Evolutionary conservation across 64 coral and sea anemone genomes (phyloP), one percentile per base, ranked within the genome.

Genomic region (Porites lutea): DNA sequence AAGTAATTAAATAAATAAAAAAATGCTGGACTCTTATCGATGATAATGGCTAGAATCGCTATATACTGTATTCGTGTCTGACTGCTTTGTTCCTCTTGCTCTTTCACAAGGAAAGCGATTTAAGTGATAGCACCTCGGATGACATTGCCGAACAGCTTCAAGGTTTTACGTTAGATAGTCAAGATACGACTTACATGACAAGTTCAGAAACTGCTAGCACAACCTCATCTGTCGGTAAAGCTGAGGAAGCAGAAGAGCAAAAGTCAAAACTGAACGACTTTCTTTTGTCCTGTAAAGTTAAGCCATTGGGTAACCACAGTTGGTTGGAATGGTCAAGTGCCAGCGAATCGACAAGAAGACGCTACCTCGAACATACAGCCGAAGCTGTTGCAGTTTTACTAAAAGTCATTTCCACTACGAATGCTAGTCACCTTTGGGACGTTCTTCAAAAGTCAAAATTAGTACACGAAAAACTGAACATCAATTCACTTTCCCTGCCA

Each of bases 101-200:
- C 21, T 67, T 67, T 67, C 65, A 67, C 13, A 5, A 67, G 65
- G 65, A 67, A 67, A 67, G 65, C 14, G 65, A 67, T 67, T 19
- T 13, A 13, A 67, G 21, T 67, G 65, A 67, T 19, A 67, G 65
- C 65, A 67, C 14, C 65, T 67, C 65, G 3, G 65, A 67, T 67
- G 65, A 67, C 15, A 67, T 67, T n/a, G 21, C 65, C 65, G 21
- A 67, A 67, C 4, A 67, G 65, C 15, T 67, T 13, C 65, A 67
- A n/a, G 65, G 65, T n/a, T n/a, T 67, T 67, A n/a, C 65, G 21
- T 67, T 67, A 67, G 15, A 67, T 67, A 67, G 65, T n/a, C 65
- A 13, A 19, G 65, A 67, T 67, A n/a, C 65, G 21, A 67, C 14
- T n/a, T 67, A 67, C 21, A 19, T 67, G 65, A 67, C 65, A 13